Evolutionary conservation across 2,888 invertebrate species (phyloP).

Genomic region (Dysmachus trigonus): DNA sequence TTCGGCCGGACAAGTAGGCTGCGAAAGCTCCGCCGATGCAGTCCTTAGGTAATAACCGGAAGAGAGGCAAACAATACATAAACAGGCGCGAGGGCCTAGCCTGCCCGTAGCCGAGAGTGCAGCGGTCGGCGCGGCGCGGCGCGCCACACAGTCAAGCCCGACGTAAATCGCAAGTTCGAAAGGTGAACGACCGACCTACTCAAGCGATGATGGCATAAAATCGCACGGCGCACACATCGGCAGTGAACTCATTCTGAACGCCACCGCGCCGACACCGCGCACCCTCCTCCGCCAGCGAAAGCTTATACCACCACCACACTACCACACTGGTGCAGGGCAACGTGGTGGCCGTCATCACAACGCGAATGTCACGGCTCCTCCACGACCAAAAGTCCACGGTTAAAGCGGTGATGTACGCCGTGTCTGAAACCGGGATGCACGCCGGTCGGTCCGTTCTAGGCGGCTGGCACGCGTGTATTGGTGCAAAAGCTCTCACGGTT

Average conservation of each 20-base stretch:
- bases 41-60: constrained; percentile 43
- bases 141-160: constrained; percentile 49
- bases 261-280: not conserved
- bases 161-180: constrained; percentile 57
- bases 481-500: not conserved
- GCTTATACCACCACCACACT: not conserved
- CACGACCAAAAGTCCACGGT: not conserved
- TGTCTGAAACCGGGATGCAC: not conserved
- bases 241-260: constrained; percentile 18
- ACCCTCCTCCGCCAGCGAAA: not conserved
- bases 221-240: constrained; percentile 38
- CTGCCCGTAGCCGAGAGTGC: not conserved
- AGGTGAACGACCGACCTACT: constrained; percentile 67
- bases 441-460: not conserved
- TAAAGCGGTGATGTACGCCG: not conserved
- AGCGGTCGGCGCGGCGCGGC: constrained; percentile 49
- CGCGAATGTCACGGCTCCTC: constrained; percentile 40
- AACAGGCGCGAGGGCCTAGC: constrained; percentile 25
- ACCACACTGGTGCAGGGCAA: not conserved
- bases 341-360: constrained; percentile 27
- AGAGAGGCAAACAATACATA: constrained; percentile 21
- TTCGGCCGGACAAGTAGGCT: not conserved
- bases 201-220: constrained; percentile 58
- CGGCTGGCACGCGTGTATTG: not conserved
- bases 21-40: not conserved